Evolutionary conservation across 2,888 invertebrate species (phyloP).

Genomic region (Tubulanus polymorphus): DNA sequence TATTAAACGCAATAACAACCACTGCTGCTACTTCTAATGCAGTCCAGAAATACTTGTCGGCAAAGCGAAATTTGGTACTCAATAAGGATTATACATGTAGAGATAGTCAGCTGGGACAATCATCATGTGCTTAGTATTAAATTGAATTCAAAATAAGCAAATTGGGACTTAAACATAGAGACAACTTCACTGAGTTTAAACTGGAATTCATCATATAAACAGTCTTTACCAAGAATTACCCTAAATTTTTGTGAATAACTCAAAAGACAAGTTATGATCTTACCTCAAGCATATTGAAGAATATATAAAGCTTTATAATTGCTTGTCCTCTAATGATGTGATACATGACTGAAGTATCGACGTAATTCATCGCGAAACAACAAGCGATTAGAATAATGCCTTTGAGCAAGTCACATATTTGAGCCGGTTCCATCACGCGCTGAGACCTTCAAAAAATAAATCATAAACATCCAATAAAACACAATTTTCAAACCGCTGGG

Average conservation of each 20-base stretch:
- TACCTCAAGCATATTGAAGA: constrained; percentile 99
- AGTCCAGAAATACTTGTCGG: too few relatives aligned
- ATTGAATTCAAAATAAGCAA: too few relatives aligned
- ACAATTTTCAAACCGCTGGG: too few relatives aligned
- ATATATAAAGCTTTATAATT: constrained; percentile 97
- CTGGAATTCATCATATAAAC: background rate
- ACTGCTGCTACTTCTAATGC: too few relatives aligned
- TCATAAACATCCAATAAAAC: too few relatives aligned
- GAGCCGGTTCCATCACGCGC: constrained; percentile 44
- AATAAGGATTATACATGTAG: too few relatives aligned
- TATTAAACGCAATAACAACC: too few relatives aligned
- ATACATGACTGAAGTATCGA: constrained; percentile 97
- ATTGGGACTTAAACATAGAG: too few relatives aligned
- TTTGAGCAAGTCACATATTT: constrained; percentile 94
- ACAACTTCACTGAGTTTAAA: too few relatives aligned
- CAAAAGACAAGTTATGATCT: constrained; percentile 17
- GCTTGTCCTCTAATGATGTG: constrained; percentile 87
- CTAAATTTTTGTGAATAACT: background rate
- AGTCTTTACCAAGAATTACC: background rate
- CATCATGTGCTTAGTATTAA: too few relatives aligned
- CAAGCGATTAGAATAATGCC: constrained; percentile 84
- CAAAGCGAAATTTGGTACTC: too few relatives aligned
- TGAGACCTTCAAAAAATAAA: constrained; percentile 20
- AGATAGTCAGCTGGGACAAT: too few relatives aligned
- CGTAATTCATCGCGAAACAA: constrained; percentile 70